These are phyloP conservation scores for Drosophila dives DNA, from an alignment of 2,888 invertebrate genomes.

Conservation along the genomic window DNA sequence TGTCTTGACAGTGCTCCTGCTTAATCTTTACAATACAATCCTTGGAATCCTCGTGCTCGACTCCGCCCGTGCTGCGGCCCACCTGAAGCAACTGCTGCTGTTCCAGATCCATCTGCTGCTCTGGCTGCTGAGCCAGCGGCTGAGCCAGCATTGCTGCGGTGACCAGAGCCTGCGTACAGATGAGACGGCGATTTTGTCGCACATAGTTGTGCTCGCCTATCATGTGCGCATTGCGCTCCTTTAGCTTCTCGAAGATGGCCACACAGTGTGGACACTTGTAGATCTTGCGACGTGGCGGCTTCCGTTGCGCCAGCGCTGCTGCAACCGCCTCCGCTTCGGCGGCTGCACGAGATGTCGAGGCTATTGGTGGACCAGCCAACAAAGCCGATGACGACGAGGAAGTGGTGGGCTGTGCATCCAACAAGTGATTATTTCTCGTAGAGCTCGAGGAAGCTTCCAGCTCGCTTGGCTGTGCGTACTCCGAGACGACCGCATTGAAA, in stretches of 20 bases:
- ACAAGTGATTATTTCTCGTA: slow-evolving; percentile 43
- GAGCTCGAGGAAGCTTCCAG: slow-evolving; percentile 48
- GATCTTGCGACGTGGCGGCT: slow-evolving; percentile 78
- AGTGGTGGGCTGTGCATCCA: slow-evolving; percentile 65
- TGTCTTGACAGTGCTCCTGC: slow-evolving; percentile 73
- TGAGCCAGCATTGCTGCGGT: slow-evolving; percentile 36
- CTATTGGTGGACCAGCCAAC: slow-evolving; percentile 81
- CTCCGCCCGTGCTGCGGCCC: slow-evolving; percentile 27
- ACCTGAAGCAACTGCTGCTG: slow-evolving; percentile 45
- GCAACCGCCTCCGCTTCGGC: slow-evolving; percentile 63
- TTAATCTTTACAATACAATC: slow-evolving; percentile 83
- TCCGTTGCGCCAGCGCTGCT: slow-evolving; percentile 58
- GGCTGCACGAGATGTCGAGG: slow-evolving; percentile 66
- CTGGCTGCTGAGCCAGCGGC: slow-evolving; percentile 14
- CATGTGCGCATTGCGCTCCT: slow-evolving; percentile 84
- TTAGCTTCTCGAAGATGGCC: slow-evolving; percentile 81
- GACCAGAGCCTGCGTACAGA: slow-evolving; percentile 73
- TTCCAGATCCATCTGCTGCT: slow-evolving; percentile 16
- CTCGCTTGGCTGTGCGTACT: slow-evolving; percentile 44
- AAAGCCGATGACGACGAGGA: slow-evolving; percentile 72
- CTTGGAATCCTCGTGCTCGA: slow-evolving; percentile 75
- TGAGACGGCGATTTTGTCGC: slow-evolving; percentile 82
- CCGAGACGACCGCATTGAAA: slow-evolving; percentile 60
- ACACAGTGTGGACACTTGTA: slow-evolving; percentile 84
- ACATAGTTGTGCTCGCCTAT: slow-evolving; percentile 83